These are phyloP conservation scores for Chironomus riparius DNA, from an alignment of 2,888 invertebrate genomes.

Conservation along the genomic window DNA sequence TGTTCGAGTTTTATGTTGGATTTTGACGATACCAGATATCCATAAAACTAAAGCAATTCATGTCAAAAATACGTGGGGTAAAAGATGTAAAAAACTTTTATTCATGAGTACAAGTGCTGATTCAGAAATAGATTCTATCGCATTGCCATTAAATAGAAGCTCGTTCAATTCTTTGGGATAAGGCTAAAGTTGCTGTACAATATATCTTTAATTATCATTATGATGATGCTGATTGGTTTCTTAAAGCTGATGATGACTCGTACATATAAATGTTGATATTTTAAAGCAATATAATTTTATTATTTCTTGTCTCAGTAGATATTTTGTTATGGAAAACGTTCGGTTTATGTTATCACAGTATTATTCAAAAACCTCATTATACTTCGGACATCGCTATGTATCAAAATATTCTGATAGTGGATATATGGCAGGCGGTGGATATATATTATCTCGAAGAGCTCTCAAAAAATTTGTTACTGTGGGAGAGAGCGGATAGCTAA, in stretches of 20 bases:
- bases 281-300: no score
- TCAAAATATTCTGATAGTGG: not conserved
- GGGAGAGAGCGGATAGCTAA: no score
- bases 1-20: constrained; percentile 81
- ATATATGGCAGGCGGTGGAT: constrained; percentile 86
- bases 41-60: constrained; percentile 75
- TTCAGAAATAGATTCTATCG: not conserved
- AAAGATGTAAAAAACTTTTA: not conserved
- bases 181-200: constrained; percentile 82
- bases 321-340: constrained; percentile 90
- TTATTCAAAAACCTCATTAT: constrained; percentile 63
- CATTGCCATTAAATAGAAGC: not conserved
- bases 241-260: constrained; percentile 98
- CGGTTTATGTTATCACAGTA: constrained; percentile 76
- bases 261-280: constrained; percentile 41
- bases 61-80: constrained; percentile 84
- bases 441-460: constrained; percentile 82
- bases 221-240: constrained; percentile 89
- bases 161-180: not conserved
- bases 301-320: constrained; percentile 45
- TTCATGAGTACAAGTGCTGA: not conserved
- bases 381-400: constrained; percentile 57
- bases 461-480: constrained; percentile 68
- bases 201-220: constrained; percentile 77
- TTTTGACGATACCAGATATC: constrained; percentile 81